Conservation (phyloP, 53 echinoderm and acorn worm genomes). For the Antedon mediterranea region DNA sequence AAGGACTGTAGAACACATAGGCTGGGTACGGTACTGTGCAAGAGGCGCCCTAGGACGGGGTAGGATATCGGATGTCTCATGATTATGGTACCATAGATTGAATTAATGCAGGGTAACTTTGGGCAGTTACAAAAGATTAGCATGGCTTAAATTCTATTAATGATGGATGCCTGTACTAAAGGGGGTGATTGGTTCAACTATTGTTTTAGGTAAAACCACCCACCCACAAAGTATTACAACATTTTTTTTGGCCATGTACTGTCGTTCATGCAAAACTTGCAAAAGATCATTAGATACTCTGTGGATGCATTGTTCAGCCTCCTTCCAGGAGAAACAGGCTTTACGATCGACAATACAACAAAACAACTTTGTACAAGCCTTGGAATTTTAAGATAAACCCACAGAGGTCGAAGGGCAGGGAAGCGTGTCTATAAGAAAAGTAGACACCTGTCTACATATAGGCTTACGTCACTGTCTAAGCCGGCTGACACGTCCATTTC, state of each 20-base stretch:
- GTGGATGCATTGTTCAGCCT: too few species aligned
- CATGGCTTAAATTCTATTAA: neutral
- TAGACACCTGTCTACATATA: too few species aligned
- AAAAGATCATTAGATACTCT: too few species aligned
- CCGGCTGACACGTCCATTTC: too few species aligned
- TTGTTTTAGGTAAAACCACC: slow-evolving; percentile 9
- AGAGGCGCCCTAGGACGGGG: too few species aligned
- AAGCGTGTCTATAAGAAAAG: too few species aligned
- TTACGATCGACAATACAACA: too few species aligned
- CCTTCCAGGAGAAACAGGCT: too few species aligned
- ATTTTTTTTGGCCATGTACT: slow-evolving; percentile 40
- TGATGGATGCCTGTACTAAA: neutral
- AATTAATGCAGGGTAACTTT: neutral
- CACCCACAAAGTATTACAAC: slow-evolving; percentile 7
- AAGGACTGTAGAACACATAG: neutral
- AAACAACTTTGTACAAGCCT: too few species aligned
- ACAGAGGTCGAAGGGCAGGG: too few species aligned
- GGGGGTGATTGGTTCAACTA: neutral
- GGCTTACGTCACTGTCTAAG: too few species aligned
- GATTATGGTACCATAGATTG: neutral
- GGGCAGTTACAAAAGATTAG: neutral
- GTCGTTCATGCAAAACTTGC: slow-evolving; percentile 35
- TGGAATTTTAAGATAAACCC: too few species aligned
- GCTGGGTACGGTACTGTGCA: neutral
- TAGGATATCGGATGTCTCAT: neutral